Evolutionary conservation across 1,140 invertebrate genomes (phyloP).

Genomic region (Microplitis mediator): DNA sequence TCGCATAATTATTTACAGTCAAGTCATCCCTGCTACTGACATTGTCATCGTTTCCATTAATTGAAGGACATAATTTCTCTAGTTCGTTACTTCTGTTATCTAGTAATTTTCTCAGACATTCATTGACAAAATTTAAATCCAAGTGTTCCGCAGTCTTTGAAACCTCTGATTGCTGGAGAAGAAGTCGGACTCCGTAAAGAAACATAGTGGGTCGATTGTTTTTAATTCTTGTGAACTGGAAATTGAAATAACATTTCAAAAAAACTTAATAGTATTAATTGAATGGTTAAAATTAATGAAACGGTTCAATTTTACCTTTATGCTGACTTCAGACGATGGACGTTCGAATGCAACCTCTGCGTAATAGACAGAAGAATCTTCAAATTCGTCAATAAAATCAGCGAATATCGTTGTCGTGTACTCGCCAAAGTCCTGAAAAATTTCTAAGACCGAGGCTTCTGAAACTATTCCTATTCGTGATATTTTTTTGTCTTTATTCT

Average conservation of each 20-base stretch:
- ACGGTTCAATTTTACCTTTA: slow-evolving; percentile 49
- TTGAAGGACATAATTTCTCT: slow-evolving; percentile 20
- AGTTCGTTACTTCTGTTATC: slow-evolving; percentile 28
- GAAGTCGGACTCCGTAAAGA: slow-evolving; percentile 57
- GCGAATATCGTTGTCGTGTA: slow-evolving; percentile 54
- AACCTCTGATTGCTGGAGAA: slow-evolving; percentile 41
- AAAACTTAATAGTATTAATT: neutral
- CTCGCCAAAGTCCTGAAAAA: slow-evolving; percentile 60
- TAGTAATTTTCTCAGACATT: slow-evolving; percentile 37
- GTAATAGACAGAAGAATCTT: slow-evolving; percentile 52
- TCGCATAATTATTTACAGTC: slow-evolving; percentile 13
- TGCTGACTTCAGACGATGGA: slow-evolving; percentile 53
- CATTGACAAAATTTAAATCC: slow-evolving; percentile 46
- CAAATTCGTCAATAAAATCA: slow-evolving; percentile 57
- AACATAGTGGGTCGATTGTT: slow-evolving; percentile 49
- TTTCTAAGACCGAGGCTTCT: slow-evolving; percentile 57
- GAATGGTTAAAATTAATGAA: neutral
- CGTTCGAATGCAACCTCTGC: slow-evolving; percentile 45
- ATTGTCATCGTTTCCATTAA: too few relatives aligned
- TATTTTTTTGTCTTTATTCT: slow-evolving; percentile 47
- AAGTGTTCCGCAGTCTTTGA: slow-evolving; percentile 36
- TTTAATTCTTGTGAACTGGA: slow-evolving; percentile 58
- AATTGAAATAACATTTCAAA: slow-evolving; percentile 26
- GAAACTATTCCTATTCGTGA: slow-evolving; percentile 51
- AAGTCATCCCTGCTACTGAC: neutral